Evolutionary conservation across 30 jellyfish, hydroid and myxozoan genomes (phyloP), one percentile per base, ranked within the genome.

Genomic region (Turritopsis rubra): DNA sequence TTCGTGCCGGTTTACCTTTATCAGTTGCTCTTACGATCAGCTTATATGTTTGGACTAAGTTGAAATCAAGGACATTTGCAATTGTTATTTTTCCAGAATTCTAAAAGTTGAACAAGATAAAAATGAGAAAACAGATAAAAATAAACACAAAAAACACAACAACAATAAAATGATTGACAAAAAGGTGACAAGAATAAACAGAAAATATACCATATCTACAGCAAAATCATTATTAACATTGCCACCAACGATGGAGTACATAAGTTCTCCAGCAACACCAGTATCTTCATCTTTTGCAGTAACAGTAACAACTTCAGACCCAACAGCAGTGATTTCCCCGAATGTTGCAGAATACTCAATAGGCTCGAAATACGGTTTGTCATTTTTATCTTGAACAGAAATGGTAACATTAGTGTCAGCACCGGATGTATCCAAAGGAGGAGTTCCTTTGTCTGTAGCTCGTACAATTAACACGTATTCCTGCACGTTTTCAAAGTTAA

Each of bases 1-100:
- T 30, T 29, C 9, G 65, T 16, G 65, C 73, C 24, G 82, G 82
- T 27, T 21, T 16, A 23, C 82, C 82, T 74, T 26, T 74, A 23
- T 74, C 82, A 53, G 66, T 80, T 54, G 87, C 87, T 65, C 60
- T 27, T 19, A 80, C 87, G 8, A 66, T 60, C 28, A 80, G 66
- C 21, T 25, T 20, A 65, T 80, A 80, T 26, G 16, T 23, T 74
- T 27, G 65, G 26, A 23, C 65, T 74, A n/a, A 21, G 54, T 74
- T 29, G 41, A 74, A 74, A 30, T 74, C 70, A 71, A 74, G 30
- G 9, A 27, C 19, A 9, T 68, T 68, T 68, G 77, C 77, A 19
- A 68, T 27, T 68, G 77, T 68, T n/a, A 68, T 68, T 68, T 68
- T 68, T 8, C 77, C 77, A n/a, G 77, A n/a, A 9, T n/a, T 27